Base-by-base conservation (phyloP, 2,888 invertebrate species). In the Lissonota sp. region DNA sequence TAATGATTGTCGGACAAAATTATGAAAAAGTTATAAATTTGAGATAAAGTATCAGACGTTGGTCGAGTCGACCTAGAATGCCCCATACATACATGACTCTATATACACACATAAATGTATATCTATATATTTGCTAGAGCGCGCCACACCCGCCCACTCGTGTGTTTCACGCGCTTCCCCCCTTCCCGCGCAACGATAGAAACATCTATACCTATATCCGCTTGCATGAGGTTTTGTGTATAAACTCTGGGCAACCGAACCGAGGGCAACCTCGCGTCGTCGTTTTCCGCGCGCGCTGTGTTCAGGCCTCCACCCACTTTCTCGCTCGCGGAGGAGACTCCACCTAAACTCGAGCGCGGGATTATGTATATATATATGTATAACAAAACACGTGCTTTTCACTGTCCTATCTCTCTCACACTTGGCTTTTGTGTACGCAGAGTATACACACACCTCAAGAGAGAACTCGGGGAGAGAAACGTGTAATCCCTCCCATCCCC, bases 121-220 rank as follows among this genome's bases (percentile, higher is more conserved):
- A 26, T 12, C n/a, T n/a, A 7, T 67, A 75, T 12, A 67, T 77
- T 81, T 91, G 93, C 93, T 75, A 79, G 79, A 72, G 60, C 74
- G 83, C 86, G 87, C 88, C 89, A 90, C 89, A 90, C 91, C 90
- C 91, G 94, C 94, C 94, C 94, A 94, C 94, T 94, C 94, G 94
- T 93, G 93, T 93, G 93, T 93, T 92, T 93, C 93, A 93, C 80
- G 79, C 84, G 93, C 79, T 76, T 83, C 93, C 66, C 74, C 76
- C 75, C 83, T 72, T 51, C 77, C 75, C 67, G 82, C 66, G 80
- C 66, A 10, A 44, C 70, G 81, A 74, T 82, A 83, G 26, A n/a
- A n/a, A 26, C 26, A 26, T 26, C 26, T 26, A 26, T 77, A 26
- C 3, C 26, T 26, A 26, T 77, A 77, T 46, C 60, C 75, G 62